A percentile compares a stretch with the other conserved stretches of the same genome.
These are phyloP conservation scores for Caenorhabditis macrosperma DNA, from an alignment of 2,888 invertebrate genomes.

Conservation along the genomic window DNA sequence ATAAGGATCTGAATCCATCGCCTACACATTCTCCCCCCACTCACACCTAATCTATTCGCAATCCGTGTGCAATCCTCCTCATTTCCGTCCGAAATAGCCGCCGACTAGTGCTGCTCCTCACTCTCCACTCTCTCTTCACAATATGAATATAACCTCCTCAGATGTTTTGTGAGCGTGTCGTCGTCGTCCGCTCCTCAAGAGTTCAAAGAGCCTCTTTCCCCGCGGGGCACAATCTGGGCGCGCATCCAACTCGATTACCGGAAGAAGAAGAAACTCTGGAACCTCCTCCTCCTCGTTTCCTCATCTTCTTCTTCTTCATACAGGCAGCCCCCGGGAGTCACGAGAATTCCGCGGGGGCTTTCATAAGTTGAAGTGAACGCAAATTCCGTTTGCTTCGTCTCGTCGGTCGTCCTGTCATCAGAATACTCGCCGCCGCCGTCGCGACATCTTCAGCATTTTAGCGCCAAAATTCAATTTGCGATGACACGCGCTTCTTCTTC, in stretches of 20 bases:
- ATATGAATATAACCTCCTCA: slow-evolving; percentile 45
- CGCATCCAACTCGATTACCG: slow-evolving; percentile 45
- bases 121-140: background rate
- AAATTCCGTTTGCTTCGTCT: slow-evolving; percentile 34
- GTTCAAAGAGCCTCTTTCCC: slow-evolving; percentile 46
- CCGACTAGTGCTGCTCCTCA: slow-evolving; percentile 5
- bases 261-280: slow-evolving; percentile 23
- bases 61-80: slow-evolving; percentile 17
- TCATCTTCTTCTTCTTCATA: slow-evolving; percentile 3
- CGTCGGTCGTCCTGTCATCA: slow-evolving; percentile 30
- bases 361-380: slow-evolving; percentile 58
- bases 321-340: no score
- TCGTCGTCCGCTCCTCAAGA: slow-evolving; percentile 23
- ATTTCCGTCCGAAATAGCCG: slow-evolving; percentile 18
- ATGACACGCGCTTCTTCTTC: slow-evolving; percentile 42
- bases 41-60: slow-evolving; percentile 31
- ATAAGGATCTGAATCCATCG: background rate
- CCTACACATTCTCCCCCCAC: slow-evolving; percentile 1
- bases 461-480: slow-evolving; percentile 52
- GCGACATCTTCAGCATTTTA: slow-evolving; percentile 39
- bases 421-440: background rate
- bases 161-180: slow-evolving; percentile 36
- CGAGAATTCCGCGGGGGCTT: no score
- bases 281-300: slow-evolving; percentile 19
- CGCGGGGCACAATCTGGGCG: slow-evolving; percentile 50